Conservation (phyloP, 92 coral and sea anemone genomes). For the Zoanthus sansibaricus region DNA sequence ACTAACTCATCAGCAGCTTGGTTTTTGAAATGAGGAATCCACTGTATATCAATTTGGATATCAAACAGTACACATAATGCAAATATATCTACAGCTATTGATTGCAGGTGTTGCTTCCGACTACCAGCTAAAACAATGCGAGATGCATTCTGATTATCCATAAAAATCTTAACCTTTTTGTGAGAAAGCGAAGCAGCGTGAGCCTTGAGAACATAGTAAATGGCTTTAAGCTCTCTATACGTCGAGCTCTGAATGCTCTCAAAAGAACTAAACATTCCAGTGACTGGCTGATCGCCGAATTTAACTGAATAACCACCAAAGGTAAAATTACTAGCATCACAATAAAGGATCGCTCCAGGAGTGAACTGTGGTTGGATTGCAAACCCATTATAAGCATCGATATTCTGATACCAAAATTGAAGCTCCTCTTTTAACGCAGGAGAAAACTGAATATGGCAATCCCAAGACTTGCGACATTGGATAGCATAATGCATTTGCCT, state of each 20-base stretch:
- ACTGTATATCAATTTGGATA: slow-evolving; percentile 40
- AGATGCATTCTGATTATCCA: slow-evolving; percentile 31
- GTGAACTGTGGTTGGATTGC: slow-evolving; percentile 23
- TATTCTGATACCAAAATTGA: slow-evolving; percentile 50
- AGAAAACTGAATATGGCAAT: slow-evolving; percentile 33
- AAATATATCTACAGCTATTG: slow-evolving; percentile 28
- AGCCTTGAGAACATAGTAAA: neutral
- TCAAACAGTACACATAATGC: slow-evolving; percentile 17
- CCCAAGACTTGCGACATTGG: slow-evolving; percentile 50
- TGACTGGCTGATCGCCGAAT: neutral
- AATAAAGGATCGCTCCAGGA: slow-evolving; percentile 21
- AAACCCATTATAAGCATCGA: slow-evolving; percentile 30
- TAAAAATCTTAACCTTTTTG: neutral
- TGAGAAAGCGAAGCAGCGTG: neutral
- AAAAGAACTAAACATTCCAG: neutral
- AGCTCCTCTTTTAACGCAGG: slow-evolving; percentile 57
- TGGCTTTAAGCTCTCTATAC: neutral
- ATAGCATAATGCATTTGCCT: slow-evolving; percentile 67
- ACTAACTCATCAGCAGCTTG: slow-evolving; percentile 44
- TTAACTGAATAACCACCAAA: slow-evolving; percentile 56
- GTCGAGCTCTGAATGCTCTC: slow-evolving; percentile 17
- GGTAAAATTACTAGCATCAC: slow-evolving; percentile 54
- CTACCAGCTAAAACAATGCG: slow-evolving; percentile 33
- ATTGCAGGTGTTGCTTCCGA: slow-evolving; percentile 21
- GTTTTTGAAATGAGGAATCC: slow-evolving; percentile 21